Evolutionary conservation across 2,113 vertebrate species (phyloP), one percentile per base, ranked within the genome.

Genomic region (Edolisoma coerulescens): DNA sequence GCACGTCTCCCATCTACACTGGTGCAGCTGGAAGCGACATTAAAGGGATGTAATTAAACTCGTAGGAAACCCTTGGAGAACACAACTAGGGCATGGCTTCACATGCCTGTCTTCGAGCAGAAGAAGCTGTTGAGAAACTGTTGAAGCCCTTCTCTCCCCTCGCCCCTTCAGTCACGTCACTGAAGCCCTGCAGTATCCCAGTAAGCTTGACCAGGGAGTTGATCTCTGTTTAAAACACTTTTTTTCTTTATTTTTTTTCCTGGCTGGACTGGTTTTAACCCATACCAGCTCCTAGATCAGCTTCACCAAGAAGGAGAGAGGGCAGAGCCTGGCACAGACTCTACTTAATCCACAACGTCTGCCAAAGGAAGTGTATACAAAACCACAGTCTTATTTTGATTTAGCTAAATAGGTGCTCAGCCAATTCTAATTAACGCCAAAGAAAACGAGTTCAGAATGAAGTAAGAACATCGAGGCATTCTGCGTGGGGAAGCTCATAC

Each of bases 81-180:
- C 87, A 68, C 95, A 96, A 94, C 41, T 91, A 91, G 91, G 91
- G 69, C 94, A 89, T 68, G 94, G 93, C n/a, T 95, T 89, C 94
- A 76, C 50, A 10, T 73, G 82, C 81, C 45, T 57, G 61, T 27
- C 91, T 78, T 95, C 6, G 1, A 91, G 86, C 5, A 88, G 88
- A 65, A 80, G 95, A 20, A 80, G 86, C 30, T 89, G 49, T 10
- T 42, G 85, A 81, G 82, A 61, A 87, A 53, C 52, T 41, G 15
- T 1, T 50, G 75, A 79, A 92, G 71, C 76, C 76, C 44, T 69
- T 39, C 86, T 77, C 39, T 54, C n/a, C 60, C 59, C 35, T 84
- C 67, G 41, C 5, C 14, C n/a, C 64, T 74, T 81, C 73, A 44
- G 7, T 53, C 67, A 4, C 1, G 16, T 11, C 67, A 44, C 52